Percentiles rank a stretch among this genome's conserved stretches.
phyloP scores from a whole-genome alignment of 2,113 vertebrate genomes.

The Montifringilla adamsi region DNA sequence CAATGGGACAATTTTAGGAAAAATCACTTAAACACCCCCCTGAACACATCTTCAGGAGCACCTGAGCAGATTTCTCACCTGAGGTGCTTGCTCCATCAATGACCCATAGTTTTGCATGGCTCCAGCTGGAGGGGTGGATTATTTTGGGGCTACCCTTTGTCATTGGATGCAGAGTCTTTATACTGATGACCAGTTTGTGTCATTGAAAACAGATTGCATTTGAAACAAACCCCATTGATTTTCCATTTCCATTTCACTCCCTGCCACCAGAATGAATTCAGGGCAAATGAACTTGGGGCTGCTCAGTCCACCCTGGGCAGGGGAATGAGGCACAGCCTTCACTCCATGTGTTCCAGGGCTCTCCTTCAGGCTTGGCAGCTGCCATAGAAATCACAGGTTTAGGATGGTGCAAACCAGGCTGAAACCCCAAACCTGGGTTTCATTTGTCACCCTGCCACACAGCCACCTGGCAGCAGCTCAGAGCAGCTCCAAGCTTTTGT shows the following conservation, averaged over 20 bases:
- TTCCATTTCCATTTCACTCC: background rate
- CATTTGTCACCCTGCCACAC: background rate
- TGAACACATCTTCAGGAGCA: background rate
- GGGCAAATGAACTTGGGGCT: fast-evolving
- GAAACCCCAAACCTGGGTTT: background rate
- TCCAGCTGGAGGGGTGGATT: background rate
- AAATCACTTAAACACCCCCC: background rate
- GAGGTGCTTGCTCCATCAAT: background rate
- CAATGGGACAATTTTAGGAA: background rate
- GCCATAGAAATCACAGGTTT: background rate
- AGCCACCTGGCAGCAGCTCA: background rate
- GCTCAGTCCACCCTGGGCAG: background rate
- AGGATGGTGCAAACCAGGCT: background rate
- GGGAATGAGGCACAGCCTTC: fast-evolving
- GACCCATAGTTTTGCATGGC: background rate
- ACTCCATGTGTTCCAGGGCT: fast-evolving
- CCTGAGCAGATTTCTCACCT: background rate
- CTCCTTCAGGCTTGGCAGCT: background rate
- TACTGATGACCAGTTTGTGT: background rate
- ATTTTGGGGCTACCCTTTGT: background rate
- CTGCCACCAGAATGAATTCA: background rate
- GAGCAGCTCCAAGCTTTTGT: background rate
- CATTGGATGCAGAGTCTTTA: background rate
- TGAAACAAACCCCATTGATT: slow-evolving; percentile 3
- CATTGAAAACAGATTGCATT: background rate